A percentile compares a stretch with the other conserved stretches of the same genome.
phyloP scores from a whole-genome alignment of 1,140 invertebrate species.

The Bombus consobrinus region DNA sequence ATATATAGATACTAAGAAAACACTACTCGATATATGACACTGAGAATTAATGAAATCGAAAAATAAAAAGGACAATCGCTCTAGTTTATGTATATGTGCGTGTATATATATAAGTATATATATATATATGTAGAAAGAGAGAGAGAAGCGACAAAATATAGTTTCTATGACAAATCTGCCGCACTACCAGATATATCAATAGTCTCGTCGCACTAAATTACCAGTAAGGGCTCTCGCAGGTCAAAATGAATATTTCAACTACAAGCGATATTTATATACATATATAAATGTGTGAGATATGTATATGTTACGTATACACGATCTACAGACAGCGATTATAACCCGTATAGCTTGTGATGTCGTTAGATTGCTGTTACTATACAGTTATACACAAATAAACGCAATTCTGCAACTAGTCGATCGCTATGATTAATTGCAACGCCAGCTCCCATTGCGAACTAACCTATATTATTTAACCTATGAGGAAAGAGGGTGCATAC shows the following conservation, averaged over 20 bases:
- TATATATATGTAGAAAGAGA: slow-evolving; percentile 1
- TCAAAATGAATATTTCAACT: slow-evolving; percentile 55
- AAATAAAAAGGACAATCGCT: slow-evolving; percentile 48
- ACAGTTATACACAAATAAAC: slow-evolving; percentile 15
- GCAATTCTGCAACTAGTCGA: slow-evolving; percentile 16
- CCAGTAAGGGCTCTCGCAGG: slow-evolving; percentile 42
- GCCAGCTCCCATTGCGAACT: slow-evolving; percentile 36
- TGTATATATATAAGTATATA: background rate
- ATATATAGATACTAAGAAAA: slow-evolving; percentile 28
- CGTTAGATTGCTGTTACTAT: slow-evolving; percentile 17
- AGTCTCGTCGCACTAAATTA: slow-evolving; percentile 52
- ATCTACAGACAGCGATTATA: slow-evolving; percentile 39
- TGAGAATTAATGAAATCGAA: slow-evolving; percentile 40
- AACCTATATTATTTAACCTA: slow-evolving; percentile 13
- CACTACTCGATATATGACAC: slow-evolving; percentile 53
- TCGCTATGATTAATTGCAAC: slow-evolving; percentile 50
- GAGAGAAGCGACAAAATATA: slow-evolving; percentile 60
- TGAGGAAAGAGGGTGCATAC: background rate
- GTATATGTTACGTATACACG: background rate
- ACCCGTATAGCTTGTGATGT: background rate
- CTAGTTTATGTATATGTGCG: slow-evolving; percentile 27
- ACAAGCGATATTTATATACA: slow-evolving; percentile 57
- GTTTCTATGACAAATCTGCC: slow-evolving; percentile 47
- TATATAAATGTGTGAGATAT: background rate
- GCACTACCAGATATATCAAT: slow-evolving; percentile 54